Base-by-base conservation (phyloP, 2,797 vertebrate genomes). In the Liparis tanakae region DNA sequence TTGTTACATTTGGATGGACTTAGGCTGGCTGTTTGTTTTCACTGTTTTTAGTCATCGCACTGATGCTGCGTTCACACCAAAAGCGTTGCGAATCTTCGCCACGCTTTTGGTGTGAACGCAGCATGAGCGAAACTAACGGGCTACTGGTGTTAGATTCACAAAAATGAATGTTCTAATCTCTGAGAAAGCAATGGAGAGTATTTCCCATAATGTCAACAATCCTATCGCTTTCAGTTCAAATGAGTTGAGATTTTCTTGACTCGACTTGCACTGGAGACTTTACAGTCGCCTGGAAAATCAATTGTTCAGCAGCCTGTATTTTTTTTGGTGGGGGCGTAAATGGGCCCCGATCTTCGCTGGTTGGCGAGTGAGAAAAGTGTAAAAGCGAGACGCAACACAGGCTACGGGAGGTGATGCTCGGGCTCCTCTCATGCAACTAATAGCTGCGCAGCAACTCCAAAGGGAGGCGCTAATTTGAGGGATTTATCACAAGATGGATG, bases 401-500 rank as follows among this genome's bases (percentile, higher is more conserved):
- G 34, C 66, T 57, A 18, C 55, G 25, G 51, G 68, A 70, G 69
- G 53, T 50, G 58, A 76, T 78, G 67, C 67, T 70, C 22, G 6
- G 58, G 53, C 57, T 88, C 70, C 76, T 80, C 77, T 90, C 80
- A 74, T 72, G 82, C 85, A 77, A 67, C 75, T 89, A 90, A 92
- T 90, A 85, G 78, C 84, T 77, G 74, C 70, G 79, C 78, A 90
- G 79, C 82, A 72, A 87, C 78, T 86, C 25, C 76, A 76, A 79
- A 89, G 63, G 66, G 78, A 85, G 74, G 67, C 10, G 2, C 70
- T 92, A 83, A 93, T 93, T 85, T 59, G 17, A 60, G 57, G 78
- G 77, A 90, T 92, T 91, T 72, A 88, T 90, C 88, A 90, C 78
- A 87, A 82, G 90, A 92, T 85, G 69, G 81, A 92, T 92, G 85